Percentiles rank a stretch among this genome's conserved stretches.
Evolutionary conservation across 2,797 vertebrate genomes (phyloP).

Genomic region (Macropus fuliginosus): DNA sequence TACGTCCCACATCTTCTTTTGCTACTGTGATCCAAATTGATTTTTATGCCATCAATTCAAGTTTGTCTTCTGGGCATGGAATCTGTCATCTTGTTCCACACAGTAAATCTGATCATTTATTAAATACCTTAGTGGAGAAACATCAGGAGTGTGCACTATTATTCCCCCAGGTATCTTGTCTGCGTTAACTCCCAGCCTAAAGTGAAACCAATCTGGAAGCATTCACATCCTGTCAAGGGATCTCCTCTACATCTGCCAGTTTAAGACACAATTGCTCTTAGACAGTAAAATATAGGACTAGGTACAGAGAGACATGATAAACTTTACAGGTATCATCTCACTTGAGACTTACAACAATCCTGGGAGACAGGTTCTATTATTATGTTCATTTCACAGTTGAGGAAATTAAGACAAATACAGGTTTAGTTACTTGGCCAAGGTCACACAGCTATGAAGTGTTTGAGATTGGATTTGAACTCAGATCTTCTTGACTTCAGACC

Average conservation of each 20-base stretch:
- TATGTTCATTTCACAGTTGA: not conserved
- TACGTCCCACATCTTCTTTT: not conserved
- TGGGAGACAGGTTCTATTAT: not conserved
- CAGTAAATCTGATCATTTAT: not conserved
- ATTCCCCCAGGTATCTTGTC: not conserved
- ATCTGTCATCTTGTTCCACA: not conserved
- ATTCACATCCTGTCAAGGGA: not conserved
- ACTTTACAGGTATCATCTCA: not conserved
- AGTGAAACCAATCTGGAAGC: not conserved
- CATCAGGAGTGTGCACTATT: not conserved
- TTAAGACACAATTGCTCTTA: not conserved
- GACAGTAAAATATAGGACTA: not conserved
- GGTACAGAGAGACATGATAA: not conserved
- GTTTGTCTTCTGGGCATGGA: constrained; percentile 29
- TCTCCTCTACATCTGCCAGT: not conserved
- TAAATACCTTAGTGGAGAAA: not conserved
- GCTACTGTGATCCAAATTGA: constrained; percentile 44
- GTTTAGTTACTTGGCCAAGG: not conserved
- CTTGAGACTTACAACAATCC: not conserved
- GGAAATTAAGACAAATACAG: not conserved
- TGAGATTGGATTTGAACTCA: not conserved
- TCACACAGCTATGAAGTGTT: not conserved
- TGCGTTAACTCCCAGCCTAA: not conserved
- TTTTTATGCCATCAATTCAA: constrained; percentile 64
- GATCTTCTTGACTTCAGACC: not conserved